Conservation (phyloP, 2,888 invertebrate species). For the Xanthorhoe spadicearia region DNA sequence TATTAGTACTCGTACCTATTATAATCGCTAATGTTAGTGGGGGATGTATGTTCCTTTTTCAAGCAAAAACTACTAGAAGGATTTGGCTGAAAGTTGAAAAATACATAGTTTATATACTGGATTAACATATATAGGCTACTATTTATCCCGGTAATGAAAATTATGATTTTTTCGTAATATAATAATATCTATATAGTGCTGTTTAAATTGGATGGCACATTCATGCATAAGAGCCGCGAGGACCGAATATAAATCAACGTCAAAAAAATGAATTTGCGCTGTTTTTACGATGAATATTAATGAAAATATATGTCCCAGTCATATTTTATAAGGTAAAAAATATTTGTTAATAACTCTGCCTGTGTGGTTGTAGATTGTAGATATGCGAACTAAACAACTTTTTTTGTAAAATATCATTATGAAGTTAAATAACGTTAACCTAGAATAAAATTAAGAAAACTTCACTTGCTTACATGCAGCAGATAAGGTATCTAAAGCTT, state of each 20-base stretch:
- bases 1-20: too few species aligned
- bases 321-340: constrained; percentile 45
- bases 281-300: constrained; percentile 75
- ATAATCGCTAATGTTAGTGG: too few species aligned
- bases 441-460: too few species aligned
- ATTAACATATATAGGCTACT: too few species aligned
- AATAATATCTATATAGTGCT: constrained; percentile 47
- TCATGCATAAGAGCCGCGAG: constrained; percentile 58
- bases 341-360: constrained; percentile 6
- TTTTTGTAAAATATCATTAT: neutral
- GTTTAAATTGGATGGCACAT: constrained; percentile 50
- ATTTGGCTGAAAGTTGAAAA: too few species aligned
- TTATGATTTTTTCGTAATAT: constrained; percentile 27
- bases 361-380: neutral
- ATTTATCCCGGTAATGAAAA: too few species aligned
- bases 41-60: too few species aligned
- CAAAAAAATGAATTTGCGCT: constrained; percentile 71
- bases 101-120: too few species aligned
- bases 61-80: too few species aligned
- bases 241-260: constrained; percentile 69
- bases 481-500: too few species aligned
- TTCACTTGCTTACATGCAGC: too few species aligned
- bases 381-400: neutral
- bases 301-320: constrained; percentile 61
- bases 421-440: too few species aligned